phyloP scores from a whole-genome alignment of 2,888 invertebrate genomes.

The Nycteola revayana region DNA sequence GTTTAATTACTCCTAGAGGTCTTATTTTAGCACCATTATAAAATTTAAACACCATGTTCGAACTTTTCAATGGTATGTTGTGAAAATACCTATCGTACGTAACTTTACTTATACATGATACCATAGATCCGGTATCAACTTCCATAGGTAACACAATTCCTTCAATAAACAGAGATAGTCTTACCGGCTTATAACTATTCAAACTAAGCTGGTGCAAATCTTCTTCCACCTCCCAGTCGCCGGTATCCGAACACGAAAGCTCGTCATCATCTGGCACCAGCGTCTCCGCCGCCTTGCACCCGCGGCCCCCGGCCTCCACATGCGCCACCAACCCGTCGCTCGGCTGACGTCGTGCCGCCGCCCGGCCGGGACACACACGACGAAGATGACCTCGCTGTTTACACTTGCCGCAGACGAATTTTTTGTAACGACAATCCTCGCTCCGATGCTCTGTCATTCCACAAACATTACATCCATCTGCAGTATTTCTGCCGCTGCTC shows the following conservation, averaged over 20 bases:
- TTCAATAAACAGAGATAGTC: slow-evolving; percentile 16
- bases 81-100: slow-evolving; percentile 19
- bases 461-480: no score
- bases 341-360: background rate
- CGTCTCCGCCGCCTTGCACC: background rate
- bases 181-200: slow-evolving; percentile 21
- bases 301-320: background rate
- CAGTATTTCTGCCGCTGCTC: no score
- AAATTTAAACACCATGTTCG: slow-evolving; percentile 12
- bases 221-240: slow-evolving; percentile 9
- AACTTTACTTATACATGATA: slow-evolving; percentile 29
- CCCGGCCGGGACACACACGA: background rate
- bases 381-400: background rate
- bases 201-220: slow-evolving; percentile 13
- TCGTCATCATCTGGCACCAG: background rate
- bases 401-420: background rate
- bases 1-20: slow-evolving; percentile 19
- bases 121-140: slow-evolving; percentile 27
- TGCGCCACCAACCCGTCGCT: background rate
- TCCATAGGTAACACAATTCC: slow-evolving; percentile 21
- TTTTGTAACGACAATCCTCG: background rate
- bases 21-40: slow-evolving; percentile 14
- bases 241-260: background rate
- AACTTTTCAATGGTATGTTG: slow-evolving; percentile 8
- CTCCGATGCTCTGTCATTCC: background rate